phyloP scores from a whole-genome alignment of 2,113 vertebrate genomes.

The Boleophthalmus pectinirostris region DNA sequence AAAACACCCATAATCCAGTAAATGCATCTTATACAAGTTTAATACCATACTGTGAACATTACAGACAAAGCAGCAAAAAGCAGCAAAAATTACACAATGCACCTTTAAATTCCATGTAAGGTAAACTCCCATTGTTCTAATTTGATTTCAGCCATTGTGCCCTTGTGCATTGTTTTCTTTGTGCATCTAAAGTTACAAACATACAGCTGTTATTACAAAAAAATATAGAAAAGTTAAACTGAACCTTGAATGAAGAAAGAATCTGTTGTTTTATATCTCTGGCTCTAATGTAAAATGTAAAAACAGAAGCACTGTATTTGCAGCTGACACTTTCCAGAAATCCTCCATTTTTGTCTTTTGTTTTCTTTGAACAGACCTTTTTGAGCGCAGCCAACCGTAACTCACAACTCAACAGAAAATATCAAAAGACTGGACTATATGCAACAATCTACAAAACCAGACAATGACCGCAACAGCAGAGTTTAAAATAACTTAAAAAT shows the following conservation, averaged over 20 bases:
- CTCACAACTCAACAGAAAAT: background rate
- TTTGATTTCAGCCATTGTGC: background rate
- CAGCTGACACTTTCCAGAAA: background rate
- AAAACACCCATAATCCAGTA: too few relatives aligned
- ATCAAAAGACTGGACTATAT: background rate
- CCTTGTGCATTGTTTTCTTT: too few relatives aligned
- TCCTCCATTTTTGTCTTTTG: constrained; percentile 4
- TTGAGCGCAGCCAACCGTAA: background rate
- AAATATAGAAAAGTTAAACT: background rate
- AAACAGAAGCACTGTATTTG: background rate
- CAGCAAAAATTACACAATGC: too few relatives aligned
- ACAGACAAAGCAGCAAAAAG: too few relatives aligned
- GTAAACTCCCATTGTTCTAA: background rate
- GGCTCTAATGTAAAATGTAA: background rate
- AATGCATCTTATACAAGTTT: too few relatives aligned
- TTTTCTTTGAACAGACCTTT: constrained; percentile 1
- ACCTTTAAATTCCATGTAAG: background rate
- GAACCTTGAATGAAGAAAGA: background rate
- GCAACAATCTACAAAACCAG: background rate
- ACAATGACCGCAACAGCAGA: background rate
- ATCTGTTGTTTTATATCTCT: background rate
- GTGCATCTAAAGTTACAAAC: background rate
- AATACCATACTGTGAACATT: too few relatives aligned
- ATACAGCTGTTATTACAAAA: background rate
- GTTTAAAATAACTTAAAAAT: background rate